These are phyloP conservation scores for Crotalus horridus DNA, from an alignment of 2,113 vertebrate genomes.

Conservation along the genomic window DNA sequence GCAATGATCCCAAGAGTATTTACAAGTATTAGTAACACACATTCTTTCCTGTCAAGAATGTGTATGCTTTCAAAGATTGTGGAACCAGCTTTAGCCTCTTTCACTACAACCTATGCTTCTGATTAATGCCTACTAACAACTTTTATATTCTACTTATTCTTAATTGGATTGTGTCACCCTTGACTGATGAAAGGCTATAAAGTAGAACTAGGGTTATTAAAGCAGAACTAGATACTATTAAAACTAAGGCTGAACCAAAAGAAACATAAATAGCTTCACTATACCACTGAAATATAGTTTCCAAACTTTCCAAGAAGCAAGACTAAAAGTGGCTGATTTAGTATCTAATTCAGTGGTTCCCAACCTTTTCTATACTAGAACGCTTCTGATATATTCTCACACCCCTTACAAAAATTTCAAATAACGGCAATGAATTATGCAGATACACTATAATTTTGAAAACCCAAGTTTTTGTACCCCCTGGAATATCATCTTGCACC, in stretches of 20 bases:
- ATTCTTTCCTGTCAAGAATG: not conserved
- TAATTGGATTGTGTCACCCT: not conserved
- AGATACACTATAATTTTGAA: too few relatives aligned
- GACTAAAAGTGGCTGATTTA: not conserved
- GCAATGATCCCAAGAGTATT: not conserved
- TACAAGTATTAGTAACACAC: not conserved
- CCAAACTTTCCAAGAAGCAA: not conserved
- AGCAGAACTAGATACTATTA: not conserved
- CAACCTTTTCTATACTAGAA: too few relatives aligned
- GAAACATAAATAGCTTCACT: not conserved
- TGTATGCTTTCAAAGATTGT: not conserved
- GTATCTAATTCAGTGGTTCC: not conserved
- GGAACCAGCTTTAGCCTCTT: not conserved
- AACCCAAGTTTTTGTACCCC: too few relatives aligned
- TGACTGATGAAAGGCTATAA: not conserved
- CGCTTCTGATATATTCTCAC: too few relatives aligned
- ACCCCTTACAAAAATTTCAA: too few relatives aligned
- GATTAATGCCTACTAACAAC: not conserved
- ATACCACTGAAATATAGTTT: not conserved
- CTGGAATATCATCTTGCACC: too few relatives aligned
- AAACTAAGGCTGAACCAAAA: not conserved
- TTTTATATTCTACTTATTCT: not conserved
- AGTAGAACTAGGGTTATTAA: not conserved
- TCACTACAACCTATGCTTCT: not conserved
- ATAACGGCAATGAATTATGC: too few relatives aligned